Percentiles rank a stretch among this genome's conserved stretches.
phyloP scores from a whole-genome alignment of 2,797 vertebrate species.

The Glyptemys insculpta region DNA sequence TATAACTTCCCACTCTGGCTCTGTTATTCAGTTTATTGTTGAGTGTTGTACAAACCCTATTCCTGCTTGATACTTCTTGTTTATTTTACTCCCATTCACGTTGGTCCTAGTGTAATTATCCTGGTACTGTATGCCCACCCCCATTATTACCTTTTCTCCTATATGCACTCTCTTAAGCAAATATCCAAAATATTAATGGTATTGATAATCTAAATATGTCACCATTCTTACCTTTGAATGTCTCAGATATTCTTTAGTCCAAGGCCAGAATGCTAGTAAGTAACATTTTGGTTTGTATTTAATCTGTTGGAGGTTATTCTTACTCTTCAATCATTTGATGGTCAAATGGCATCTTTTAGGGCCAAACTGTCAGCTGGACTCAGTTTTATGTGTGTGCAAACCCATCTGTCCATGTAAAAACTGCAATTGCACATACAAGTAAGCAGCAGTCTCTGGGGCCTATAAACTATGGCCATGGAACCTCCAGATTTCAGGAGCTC shows the following conservation, averaged over 20 bases:
- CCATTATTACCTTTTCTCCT: accelerated
- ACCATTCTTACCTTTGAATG: neutral
- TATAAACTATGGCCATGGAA: neutral
- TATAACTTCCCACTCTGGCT: neutral
- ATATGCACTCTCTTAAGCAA: accelerated
- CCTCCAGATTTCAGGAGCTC: neutral
- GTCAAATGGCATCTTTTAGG: neutral
- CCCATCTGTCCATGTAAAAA: neutral
- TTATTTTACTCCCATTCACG: neutral
- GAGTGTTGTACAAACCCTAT: neutral
- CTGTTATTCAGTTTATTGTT: neutral
- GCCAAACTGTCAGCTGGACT: neutral
- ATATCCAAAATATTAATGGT: neutral
- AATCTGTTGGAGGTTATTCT: accelerated
- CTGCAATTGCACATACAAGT: neutral
- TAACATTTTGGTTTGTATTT: neutral
- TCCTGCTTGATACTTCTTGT: neutral
- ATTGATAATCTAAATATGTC: neutral
- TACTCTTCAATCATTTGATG: neutral
- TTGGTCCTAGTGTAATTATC: neutral
- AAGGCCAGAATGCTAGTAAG: accelerated
- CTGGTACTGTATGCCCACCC: neutral
- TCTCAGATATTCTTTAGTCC: neutral
- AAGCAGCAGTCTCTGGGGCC: neutral
- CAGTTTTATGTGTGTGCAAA: neutral